These are phyloP conservation scores for Abramis brama DNA, from an alignment of 2,113 vertebrate species.

Conservation along the genomic window DNA sequence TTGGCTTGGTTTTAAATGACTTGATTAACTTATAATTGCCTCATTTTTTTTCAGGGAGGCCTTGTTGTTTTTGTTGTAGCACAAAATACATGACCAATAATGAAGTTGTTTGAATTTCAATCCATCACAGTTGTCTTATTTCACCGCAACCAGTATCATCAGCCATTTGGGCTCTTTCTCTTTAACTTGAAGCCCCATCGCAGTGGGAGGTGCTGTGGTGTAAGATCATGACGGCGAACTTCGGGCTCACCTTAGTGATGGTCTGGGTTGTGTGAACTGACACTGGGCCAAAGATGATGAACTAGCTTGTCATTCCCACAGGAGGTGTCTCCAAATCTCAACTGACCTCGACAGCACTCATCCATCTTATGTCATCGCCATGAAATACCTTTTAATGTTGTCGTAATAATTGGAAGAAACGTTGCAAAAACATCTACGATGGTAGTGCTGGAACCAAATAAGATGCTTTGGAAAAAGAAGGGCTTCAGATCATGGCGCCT, in stretches of 20 bases:
- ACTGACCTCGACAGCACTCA: slow-evolving; percentile 52
- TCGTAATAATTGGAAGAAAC: slow-evolving; percentile 53
- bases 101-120: slow-evolving; percentile 19
- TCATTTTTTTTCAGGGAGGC: background rate
- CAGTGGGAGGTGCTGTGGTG: slow-evolving; percentile 64
- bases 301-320: slow-evolving; percentile 51
- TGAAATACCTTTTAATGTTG: slow-evolving; percentile 46
- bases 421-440: slow-evolving; percentile 38
- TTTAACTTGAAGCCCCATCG: slow-evolving; percentile 58
- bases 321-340: slow-evolving; percentile 35
- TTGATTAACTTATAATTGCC: background rate
- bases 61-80: slow-evolving; percentile 11
- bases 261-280: slow-evolving; percentile 53
- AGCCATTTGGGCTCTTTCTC: background rate
- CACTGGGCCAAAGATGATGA: slow-evolving; percentile 54
- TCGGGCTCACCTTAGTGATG: slow-evolving; percentile 45
- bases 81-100: slow-evolving; percentile 27
- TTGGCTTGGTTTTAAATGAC: slow-evolving; percentile 14
- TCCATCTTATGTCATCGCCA: slow-evolving; percentile 56
- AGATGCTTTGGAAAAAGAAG: background rate
- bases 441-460: slow-evolving; percentile 42
- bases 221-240: background rate
- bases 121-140: slow-evolving; percentile 34
- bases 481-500: slow-evolving; percentile 5
- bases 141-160: background rate